Percentiles rank a stretch among this genome's conserved stretches.
Evolutionary conservation across 2,888 invertebrate species (phyloP).

Genomic region (Mamestra brassicae): DNA sequence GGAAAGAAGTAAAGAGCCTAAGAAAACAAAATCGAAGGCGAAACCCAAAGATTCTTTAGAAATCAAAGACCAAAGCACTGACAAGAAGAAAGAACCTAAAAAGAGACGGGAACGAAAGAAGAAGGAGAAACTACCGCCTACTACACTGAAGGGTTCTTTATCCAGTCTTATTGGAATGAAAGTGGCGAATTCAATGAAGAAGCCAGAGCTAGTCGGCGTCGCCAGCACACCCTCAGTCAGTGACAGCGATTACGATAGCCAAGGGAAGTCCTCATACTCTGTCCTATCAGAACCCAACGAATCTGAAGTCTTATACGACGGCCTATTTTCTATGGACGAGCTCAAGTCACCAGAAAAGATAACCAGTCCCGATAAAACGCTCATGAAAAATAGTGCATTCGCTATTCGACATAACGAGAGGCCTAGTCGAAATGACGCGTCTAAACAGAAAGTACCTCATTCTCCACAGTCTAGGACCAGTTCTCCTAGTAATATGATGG

Average conservation of each 20-base stretch:
- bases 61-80: conserved; percentile 50
- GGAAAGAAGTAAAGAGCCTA: conserved; percentile 78
- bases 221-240: conserved; percentile 56
- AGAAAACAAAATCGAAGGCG: conserved; percentile 53
- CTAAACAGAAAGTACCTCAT: not conserved
- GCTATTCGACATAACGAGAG: not conserved
- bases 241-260: conserved; percentile 79
- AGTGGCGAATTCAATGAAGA: conserved; percentile 67
- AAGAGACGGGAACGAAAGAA: conserved; percentile 53
- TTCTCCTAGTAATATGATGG: conserved; percentile 37
- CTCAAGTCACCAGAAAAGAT: conserved; percentile 75
- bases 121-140: conserved; percentile 63
- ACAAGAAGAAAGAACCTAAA: conserved; percentile 65
- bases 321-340: conserved; percentile 82
- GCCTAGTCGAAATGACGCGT: conserved; percentile 11
- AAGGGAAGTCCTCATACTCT: conserved; percentile 77
- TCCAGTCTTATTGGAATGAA: conserved; percentile 81
- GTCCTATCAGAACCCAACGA: conserved; percentile 73
- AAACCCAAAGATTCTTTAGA: conserved; percentile 64
- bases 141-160: conserved; percentile 66
- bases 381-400: conserved; percentile 30
- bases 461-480: conserved; percentile 13
- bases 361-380: conserved; percentile 34
- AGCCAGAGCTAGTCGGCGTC: conserved; percentile 31
- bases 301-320: conserved; percentile 77